Evolutionary conservation across 2,888 invertebrate species (phyloP), one percentile per base, ranked within the genome.

Genomic region (Julus scanicus): DNA sequence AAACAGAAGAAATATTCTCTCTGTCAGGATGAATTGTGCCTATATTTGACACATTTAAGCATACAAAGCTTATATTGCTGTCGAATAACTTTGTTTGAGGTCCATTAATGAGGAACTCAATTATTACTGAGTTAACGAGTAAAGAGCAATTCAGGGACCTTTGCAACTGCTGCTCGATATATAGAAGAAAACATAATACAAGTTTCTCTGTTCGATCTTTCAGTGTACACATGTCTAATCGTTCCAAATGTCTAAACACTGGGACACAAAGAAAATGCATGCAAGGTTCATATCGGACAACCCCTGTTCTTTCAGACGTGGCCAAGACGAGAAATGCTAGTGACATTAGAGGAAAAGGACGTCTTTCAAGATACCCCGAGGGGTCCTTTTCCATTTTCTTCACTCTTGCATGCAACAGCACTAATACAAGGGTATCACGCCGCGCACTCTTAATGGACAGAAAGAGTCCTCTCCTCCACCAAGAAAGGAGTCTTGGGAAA

Each of bases 361-460:
- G 29, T 71, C 71, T 71, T 71, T 71, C 29, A 71, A 71, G 71
- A 71, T 80, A 80, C 80, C 80, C 80, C 80, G 80, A 80, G 80
- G 80, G 80, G 80, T 80, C 80, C 80, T 80, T 37, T 80, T 37
- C 37, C 80, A 80, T 80, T 80, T 80, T 80, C 80, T 37, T 80
- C 80, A 37, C 80, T 80, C 80, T 37, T 29, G 71, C 71, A 71
- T n/a, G 20, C 71, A 29, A 71, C 9, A 3, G 80, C 13, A 80
- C 80, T 80, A 80, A 80, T 80, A 80, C 80, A 80, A 80, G 80
- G 80, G 80, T 80, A 80, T 80, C 80, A 80, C 80, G 80, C 80
- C 80, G 80, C 37, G 80, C 80, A 80, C 80, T 80, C 37, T 29
- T 80, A 80, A 80, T 80, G 80, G 80, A 80, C 80, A 80, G 80